phyloP scores from a whole-genome alignment of 2,888 invertebrate genomes.

The Synanthedon andrenaeformis region DNA sequence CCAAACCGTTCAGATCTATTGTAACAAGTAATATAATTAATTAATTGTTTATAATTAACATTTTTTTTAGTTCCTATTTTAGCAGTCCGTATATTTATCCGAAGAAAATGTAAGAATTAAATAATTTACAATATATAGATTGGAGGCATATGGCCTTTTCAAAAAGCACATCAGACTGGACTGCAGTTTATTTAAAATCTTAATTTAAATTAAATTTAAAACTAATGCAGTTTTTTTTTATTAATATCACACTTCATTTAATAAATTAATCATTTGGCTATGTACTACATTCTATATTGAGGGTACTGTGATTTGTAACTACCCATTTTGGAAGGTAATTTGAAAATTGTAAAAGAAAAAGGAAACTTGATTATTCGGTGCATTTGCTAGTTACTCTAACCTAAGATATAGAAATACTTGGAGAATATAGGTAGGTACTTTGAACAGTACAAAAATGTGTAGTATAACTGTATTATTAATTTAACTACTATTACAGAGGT shows the following conservation, averaged over 20 bases:
- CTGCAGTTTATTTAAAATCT: too few species aligned
- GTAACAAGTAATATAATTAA: constrained; percentile 2
- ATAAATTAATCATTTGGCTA: too few species aligned
- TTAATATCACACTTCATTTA: too few species aligned
- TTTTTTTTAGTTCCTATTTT: constrained; percentile 14
- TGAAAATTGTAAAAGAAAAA: constrained; percentile 19
- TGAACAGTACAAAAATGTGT: constrained; percentile 64
- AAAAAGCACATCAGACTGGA: too few species aligned
- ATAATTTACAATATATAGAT: too few species aligned
- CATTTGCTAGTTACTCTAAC: constrained; percentile 50
- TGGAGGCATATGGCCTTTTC: too few species aligned
- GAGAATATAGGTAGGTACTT: constrained; percentile 61
- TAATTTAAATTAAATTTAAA: too few species aligned
- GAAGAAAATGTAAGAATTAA: too few species aligned
- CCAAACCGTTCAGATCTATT: constrained; percentile 18
- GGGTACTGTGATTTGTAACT: constrained; percentile 61
- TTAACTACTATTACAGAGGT: constrained; percentile 63
- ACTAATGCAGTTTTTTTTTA: too few species aligned
- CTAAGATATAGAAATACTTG: constrained; percentile 52
- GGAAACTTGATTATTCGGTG: constrained; percentile 39
- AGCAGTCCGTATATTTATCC: too few species aligned
- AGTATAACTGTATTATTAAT: constrained; percentile 65
- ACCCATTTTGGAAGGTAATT: constrained; percentile 43
- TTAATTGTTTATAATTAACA: constrained; percentile 5
- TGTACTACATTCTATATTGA: constrained; percentile 6